Percentiles rank a stretch among this genome's conserved stretches.
Conservation (phyloP, 2,113 vertebrate species). For the Potamarius usumacintae region DNA sequence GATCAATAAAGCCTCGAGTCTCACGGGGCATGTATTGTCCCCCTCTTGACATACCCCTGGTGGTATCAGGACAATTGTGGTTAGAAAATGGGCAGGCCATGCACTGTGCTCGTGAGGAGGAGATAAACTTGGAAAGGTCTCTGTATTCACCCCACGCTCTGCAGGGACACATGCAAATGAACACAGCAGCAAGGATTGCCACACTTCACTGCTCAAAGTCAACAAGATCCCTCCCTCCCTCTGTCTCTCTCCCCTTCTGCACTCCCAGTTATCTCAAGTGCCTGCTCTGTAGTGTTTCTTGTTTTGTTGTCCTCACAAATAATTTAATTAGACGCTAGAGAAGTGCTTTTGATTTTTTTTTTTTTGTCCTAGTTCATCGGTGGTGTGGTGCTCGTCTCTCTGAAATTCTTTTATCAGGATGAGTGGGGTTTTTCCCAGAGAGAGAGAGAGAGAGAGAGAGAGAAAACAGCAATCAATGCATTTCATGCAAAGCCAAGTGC, state of each 20-base stretch:
- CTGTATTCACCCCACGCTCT: constrained; percentile 34
- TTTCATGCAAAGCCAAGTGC: constrained; percentile 55
- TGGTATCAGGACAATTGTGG: constrained; percentile 5
- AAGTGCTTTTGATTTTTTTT: constrained; percentile 30
- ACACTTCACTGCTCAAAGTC: constrained; percentile 53
- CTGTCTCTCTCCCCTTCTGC: constrained; percentile 9
- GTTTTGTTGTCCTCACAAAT: constrained; percentile 41
- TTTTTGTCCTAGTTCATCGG: background rate
- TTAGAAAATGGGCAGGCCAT: background rate
- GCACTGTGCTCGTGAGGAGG: background rate
- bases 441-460: background rate
- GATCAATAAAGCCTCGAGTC: background rate
- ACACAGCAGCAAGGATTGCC: constrained; percentile 44
- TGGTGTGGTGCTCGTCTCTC: constrained; percentile 8
- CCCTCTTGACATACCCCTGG: constrained; percentile 1
- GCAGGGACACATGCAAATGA: constrained; percentile 56
- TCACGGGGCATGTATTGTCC: background rate
- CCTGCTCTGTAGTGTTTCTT: constrained; percentile 27
- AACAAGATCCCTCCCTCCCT: constrained; percentile 50
- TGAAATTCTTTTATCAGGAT: constrained; percentile 42
- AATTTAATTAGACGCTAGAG: constrained; percentile 50
- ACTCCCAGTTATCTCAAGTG: constrained; percentile 50
- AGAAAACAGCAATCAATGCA: constrained; percentile 37
- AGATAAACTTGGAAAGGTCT: constrained; percentile 22
- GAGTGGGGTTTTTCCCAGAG: constrained; percentile 24